Evolutionary conservation across 2,888 invertebrate species (phyloP), one percentile per base, ranked within the genome.

Genomic region (Cataglyphis cursor): DNA sequence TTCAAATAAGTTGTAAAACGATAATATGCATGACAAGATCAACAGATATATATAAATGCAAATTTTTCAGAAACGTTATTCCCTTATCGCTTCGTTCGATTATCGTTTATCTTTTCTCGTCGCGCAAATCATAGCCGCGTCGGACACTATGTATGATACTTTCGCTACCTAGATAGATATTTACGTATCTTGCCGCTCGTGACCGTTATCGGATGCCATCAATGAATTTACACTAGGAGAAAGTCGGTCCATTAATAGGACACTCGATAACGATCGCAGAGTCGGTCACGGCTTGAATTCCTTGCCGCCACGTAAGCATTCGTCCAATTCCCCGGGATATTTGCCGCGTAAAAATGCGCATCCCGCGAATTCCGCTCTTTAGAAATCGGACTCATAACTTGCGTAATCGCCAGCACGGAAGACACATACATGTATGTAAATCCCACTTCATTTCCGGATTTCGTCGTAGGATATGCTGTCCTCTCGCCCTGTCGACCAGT

Each of bases 381-480:
- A 70, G 78, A 80, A 80, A 44, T 80, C 78, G 38, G 18, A 4
- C 35, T 35, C 31, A 12, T 51, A 51, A 51, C 72, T 80, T 85
- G 76, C 59, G 41, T 80, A 86, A 59, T 80, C 24, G 64, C 1
- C 31, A 35, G 31, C 74, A 18, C 48, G 48, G 8, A 51, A 35
- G 51, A 51, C 78, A 81, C 76, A 76, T 54, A 44, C 48, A 18
- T 38, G 41, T 64, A 9, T 59, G 24, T 59, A 81, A 38, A 76
- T 75, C 18, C 3, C 21, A 18, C 59, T 38, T 57, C 9, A 82
- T 82, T 76, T 82, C 78, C 61, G 61, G 51, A 24, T 44, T 31
- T 81, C 87, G 61, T 90, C 91, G 35, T 81, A 94, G 94, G 75
- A 93, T 93, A 64, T 94, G 94, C 87, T 94, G 94, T 85, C 93